A percentile compares a stretch with the other conserved stretches of the same genome.
Evolutionary conservation across 1,140 invertebrate genomes (phyloP).

Genomic region (Mylabris phalerata): DNA sequence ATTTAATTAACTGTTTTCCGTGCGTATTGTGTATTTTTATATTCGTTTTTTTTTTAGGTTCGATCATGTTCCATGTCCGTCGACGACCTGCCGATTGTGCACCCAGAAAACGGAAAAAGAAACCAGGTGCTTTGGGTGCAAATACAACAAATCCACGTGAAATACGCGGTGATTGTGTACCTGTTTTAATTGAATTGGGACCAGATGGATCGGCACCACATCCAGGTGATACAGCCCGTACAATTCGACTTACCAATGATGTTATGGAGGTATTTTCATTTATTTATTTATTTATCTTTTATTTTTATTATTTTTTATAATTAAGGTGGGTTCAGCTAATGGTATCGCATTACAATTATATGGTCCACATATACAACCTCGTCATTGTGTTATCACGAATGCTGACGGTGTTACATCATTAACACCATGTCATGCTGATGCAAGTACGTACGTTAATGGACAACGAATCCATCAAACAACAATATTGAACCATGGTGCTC

Average conservation of each 20-base stretch:
- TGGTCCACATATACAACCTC: slow-evolving; percentile 78
- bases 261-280: slow-evolving; percentile 51
- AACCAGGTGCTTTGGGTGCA: slow-evolving; percentile 56
- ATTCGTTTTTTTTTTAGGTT: slow-evolving; percentile 54
- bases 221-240: slow-evolving; percentile 52
- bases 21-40: neutral
- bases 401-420: slow-evolving; percentile 84
- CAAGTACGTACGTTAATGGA: slow-evolving; percentile 89
- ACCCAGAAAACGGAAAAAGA: slow-evolving; percentile 85
- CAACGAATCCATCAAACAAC: slow-evolving; percentile 89
- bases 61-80: slow-evolving; percentile 91
- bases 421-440: slow-evolving; percentile 86
- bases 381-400: slow-evolving; percentile 90
- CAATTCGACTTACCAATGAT: slow-evolving; percentile 51
- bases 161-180: slow-evolving; percentile 44
- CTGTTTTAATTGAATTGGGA: slow-evolving; percentile 53
- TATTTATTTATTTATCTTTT: neutral
- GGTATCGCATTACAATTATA: slow-evolving; percentile 59
- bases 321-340: slow-evolving; percentile 57
- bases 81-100: slow-evolving; percentile 82
- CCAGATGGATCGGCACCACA: slow-evolving; percentile 49
- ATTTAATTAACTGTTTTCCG: neutral
- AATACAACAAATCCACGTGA: slow-evolving; percentile 43
- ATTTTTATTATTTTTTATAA: neutral
- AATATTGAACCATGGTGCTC: slow-evolving; percentile 77